Base-by-base conservation (phyloP, 2,797 vertebrate genomes). In the Bradypus variegatus region DNA sequence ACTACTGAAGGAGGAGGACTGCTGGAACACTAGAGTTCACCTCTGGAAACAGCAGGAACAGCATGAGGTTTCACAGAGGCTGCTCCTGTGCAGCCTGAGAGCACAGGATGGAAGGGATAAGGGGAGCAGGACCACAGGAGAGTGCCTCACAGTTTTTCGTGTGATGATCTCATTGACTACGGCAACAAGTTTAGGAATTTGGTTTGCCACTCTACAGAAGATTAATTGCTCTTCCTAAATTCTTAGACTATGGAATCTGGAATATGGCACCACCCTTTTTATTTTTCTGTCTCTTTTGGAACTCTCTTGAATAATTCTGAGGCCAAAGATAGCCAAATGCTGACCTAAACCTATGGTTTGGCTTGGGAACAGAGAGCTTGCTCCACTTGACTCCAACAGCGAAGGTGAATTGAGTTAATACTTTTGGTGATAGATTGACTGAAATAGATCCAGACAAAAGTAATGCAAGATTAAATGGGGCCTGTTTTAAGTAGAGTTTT, bases 371-470 rank as follows among this genome's bases (percentile, higher is more conserved):
- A 80, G 79, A 80, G 64, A 48, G 4, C 33, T 73, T 79, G 38
- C 21, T 80, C 15, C 3, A 23, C 67, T 93, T 89, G 86, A 89
- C 73, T 89, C 50, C 73, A 93, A 86, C 31, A 50, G 41, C 48
- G 60, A 78, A 90, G 50, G 86, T 70, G 84, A 76, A n/a, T 15
- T 23, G n/a, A 84, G 29, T 73, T 75, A 81, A 91, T 84, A 62
- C 6, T 87, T 94, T 87, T 60, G 70, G 27, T 15, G 72, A 18
- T 55, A 53, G 27, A 6, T 67, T 89, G 62, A 14, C 76, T 85
- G 29, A 94, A 89, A 15, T 69, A 76, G 69, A 93, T 72, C 41
- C 31, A 78, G 38, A 67, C 62, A 62, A 90, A 84, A 90, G 58
- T 38, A 89, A 82, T 33, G 13, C 5, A 55, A 65, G 92, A 87